Evolutionary conservation across 2,888 invertebrate genomes (phyloP).

Genomic region (Pristionchus arcanus): DNA sequence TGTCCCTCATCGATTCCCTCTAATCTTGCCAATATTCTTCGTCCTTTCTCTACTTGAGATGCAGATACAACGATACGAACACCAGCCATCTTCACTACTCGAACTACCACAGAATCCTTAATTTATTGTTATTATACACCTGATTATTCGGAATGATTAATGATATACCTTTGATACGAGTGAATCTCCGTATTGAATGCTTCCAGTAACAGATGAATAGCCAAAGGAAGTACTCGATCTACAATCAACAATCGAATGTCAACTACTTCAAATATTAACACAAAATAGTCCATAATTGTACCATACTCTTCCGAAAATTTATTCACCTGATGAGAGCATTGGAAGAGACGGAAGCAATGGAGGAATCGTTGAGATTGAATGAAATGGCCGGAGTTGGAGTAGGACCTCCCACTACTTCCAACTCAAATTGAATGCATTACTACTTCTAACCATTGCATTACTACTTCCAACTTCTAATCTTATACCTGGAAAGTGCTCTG

Average conservation of each 20-base stretch:
- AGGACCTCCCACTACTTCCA: conserved; percentile 74
- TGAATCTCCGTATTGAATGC: conserved; percentile 65
- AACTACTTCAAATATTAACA: too few relatives aligned
- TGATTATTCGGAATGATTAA: too few relatives aligned
- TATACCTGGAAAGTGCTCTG: conserved; percentile 70
- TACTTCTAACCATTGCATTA: conserved; percentile 8
- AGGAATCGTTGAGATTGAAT: conserved; percentile 67
- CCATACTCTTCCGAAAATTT: too few relatives aligned
- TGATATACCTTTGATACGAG: conserved; percentile 62
- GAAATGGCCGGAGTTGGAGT: conserved; percentile 67
- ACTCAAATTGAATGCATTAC: conserved; percentile 50
- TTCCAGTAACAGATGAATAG: conserved; percentile 67
- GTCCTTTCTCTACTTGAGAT: conserved; percentile 66
- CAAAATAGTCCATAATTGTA: neutral
- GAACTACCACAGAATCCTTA: conserved; percentile 68
- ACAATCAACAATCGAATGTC: too few relatives aligned
- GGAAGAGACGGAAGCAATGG: conserved; percentile 65
- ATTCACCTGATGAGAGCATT: conserved; percentile 68
- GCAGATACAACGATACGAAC: conserved; percentile 65
- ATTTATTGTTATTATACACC: too few relatives aligned
- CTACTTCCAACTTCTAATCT: conserved; percentile 65
- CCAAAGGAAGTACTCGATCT: conserved; percentile 62
- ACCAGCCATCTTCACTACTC: conserved; percentile 71
- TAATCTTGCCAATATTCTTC: conserved; percentile 59
- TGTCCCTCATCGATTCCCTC: conserved; percentile 66